Base-by-base conservation (phyloP, 2,113 vertebrate genomes). In the Tenebrosternarchus preto region DNA sequence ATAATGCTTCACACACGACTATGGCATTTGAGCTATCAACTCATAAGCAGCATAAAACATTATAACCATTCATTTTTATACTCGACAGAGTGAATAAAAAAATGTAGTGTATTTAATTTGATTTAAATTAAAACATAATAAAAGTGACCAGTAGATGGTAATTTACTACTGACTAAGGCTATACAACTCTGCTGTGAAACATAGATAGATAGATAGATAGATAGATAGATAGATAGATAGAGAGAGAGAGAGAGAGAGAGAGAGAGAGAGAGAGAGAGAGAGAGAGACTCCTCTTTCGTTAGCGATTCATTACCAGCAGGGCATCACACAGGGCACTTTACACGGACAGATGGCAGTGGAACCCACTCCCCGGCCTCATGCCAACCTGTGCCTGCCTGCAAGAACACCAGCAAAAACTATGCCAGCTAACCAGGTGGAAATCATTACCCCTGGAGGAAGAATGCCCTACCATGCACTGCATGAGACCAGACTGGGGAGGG, bases 361-460 rank as follows among this genome's bases (percentile, higher is more conserved):
- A 96, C 94, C 95, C 93, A 92, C 93, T 94, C 93, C 94, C 93
- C 92, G 93, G 93, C 93, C 94, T 92, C 39, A 82, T 73, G 94
- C 94, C 94, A 94, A 95, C 94, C 93, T 95, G 94, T 94, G 77
- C 77, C 95, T 95, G 94, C 94, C 43, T 50, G 59, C 66, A 78
- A 70, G 60, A 24, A 43, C 64, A 50, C 43, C 43, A 50, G 43
- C 66, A 95, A 93, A 95, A 94, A 95, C 22, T 16, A 46, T 76
- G 95, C 94, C 94, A 96, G 95, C 94, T 95, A 94, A 94, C 95
- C 94, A 93, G 94, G 94, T 94, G 95, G 94, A 93, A 94, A 95
- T 95, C 94, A 95, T 95, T 96, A 94, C 94, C 91, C 92, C 92
- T 94, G 92, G 93, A 94, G 94, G 92, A 93, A 92, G 92, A 93